Conservation (phyloP, 2,113 vertebrate species). For the Carassius auratus region DNA sequence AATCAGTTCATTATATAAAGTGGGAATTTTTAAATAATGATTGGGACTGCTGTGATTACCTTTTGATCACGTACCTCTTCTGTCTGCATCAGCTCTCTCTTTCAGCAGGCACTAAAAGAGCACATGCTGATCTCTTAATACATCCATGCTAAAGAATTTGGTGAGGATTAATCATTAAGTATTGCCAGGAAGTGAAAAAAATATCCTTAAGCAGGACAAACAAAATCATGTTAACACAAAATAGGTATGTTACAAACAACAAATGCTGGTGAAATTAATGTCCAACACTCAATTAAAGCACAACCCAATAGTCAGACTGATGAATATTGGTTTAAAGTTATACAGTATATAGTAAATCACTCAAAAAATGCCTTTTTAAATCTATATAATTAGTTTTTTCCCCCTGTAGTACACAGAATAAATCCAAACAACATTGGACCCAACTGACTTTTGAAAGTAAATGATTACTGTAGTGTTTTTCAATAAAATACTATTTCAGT, state of each 20-base stretch:
- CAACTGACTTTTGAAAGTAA: too few species aligned
- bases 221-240: not conserved
- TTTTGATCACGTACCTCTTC: constrained; percentile 30
- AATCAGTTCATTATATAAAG: constrained; percentile 43
- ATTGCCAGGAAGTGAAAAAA: not conserved
- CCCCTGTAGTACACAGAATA: too few species aligned
- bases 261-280: not conserved
- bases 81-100: constrained; percentile 14
- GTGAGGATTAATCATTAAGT: not conserved
- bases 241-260: not conserved
- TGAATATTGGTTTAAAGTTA: not conserved
- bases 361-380: too few species aligned
- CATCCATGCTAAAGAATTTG: not conserved
- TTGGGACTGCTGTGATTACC: constrained; percentile 13
- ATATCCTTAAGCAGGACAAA: not conserved
- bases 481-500: too few species aligned
- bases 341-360: too few species aligned
- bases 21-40: constrained; percentile 18
- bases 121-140: not conserved
- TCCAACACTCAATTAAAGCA: not conserved
- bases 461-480: too few species aligned
- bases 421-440: too few species aligned
- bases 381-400: too few species aligned
- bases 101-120: not conserved
- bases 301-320: not conserved